phyloP scores from a whole-genome alignment of 2,888 invertebrate genomes.

The Monochamus alternatus region DNA sequence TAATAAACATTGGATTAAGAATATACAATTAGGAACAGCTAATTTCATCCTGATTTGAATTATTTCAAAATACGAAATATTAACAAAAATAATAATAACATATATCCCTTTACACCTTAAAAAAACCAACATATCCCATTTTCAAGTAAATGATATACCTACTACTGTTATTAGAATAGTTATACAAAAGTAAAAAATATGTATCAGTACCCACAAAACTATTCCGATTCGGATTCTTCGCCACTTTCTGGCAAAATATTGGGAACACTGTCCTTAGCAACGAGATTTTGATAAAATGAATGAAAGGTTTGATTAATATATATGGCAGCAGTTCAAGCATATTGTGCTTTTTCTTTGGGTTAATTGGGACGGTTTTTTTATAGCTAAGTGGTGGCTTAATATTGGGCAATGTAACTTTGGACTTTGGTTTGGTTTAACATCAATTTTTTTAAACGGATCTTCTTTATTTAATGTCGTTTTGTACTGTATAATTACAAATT shows the following conservation, averaged over 20 bases:
- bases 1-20: too few species aligned
- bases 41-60: neutral
- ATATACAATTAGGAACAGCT: neutral
- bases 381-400: conserved; percentile 20
- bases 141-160: too few species aligned
- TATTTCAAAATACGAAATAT: neutral
- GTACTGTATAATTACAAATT: conserved; percentile 26
- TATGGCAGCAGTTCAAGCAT: conserved; percentile 7
- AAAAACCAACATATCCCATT: too few species aligned
- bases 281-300: conserved; percentile 7
- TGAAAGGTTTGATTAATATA: conserved; percentile 9
- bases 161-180: too few species aligned
- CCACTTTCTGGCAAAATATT: neutral
- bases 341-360: conserved; percentile 2
- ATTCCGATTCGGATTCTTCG: conserved; percentile 4
- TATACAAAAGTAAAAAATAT: too few species aligned
- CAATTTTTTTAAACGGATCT: conserved; percentile 25
- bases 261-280: conserved; percentile 3
- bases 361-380: conserved; percentile 11
- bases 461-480: conserved; percentile 20
- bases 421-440: neutral
- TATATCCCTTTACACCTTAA: too few species aligned
- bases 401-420: neutral
- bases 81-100: neutral
- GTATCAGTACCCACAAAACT: neutral